Conservation (phyloP, 1,140 invertebrate genomes). For the Rhizoglyphus robini region DNA sequence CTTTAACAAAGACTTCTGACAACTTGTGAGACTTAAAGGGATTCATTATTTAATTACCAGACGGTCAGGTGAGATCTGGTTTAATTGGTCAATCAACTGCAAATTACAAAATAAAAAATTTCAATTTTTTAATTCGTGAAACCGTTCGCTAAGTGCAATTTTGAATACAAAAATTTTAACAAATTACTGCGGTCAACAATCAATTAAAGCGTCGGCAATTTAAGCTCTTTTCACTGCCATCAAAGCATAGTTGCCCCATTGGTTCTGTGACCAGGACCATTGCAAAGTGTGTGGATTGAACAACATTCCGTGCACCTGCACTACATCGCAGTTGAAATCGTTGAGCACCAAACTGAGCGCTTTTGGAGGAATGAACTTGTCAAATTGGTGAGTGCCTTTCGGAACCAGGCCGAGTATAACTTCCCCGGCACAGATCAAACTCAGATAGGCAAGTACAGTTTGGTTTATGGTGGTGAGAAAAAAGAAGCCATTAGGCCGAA, state of each 20-base stretch:
- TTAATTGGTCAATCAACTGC: too few species aligned
- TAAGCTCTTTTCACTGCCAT: neutral
- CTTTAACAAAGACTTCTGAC: too few species aligned
- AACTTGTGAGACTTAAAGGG: too few species aligned
- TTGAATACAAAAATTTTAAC: too few species aligned
- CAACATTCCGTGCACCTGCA: constrained; percentile 16
- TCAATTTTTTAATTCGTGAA: too few species aligned
- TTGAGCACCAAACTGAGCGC: constrained; percentile 52
- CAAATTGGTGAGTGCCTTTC: constrained; percentile 72
- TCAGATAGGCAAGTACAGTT: constrained; percentile 55
- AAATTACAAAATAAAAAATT: too few species aligned
- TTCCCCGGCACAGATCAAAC: constrained; percentile 60
- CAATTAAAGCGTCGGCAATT: too few species aligned
- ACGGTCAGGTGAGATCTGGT: too few species aligned
- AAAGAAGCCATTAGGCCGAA: constrained; percentile 52
- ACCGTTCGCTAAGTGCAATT: too few species aligned
- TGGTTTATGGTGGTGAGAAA: constrained; percentile 86
- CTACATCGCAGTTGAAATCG: constrained; percentile 7
- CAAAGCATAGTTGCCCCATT: constrained; percentile 17
- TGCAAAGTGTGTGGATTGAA: constrained; percentile 11
- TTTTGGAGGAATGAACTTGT: constrained; percentile 68
- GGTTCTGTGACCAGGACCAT: constrained; percentile 17
- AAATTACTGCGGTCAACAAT: too few species aligned
- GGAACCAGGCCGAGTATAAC: constrained; percentile 55
- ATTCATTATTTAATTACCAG: too few species aligned